These are phyloP conservation scores for Caenorhabditis brenneri DNA, from an alignment of 1,140 invertebrate species.

Conservation along the genomic window DNA sequence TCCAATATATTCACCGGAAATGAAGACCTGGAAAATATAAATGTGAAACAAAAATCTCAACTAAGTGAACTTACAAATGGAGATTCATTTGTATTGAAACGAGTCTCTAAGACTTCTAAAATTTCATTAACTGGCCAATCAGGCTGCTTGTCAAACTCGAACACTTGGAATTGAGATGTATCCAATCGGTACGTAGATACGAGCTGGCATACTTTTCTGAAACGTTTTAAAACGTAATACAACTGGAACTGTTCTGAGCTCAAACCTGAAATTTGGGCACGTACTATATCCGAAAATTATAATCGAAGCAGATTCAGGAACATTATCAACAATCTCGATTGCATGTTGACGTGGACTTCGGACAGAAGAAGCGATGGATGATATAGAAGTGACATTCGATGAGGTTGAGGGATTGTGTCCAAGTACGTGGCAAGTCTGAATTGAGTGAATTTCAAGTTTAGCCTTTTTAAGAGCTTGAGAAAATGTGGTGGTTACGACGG, in stretches of 20 bases:
- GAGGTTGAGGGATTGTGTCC: background rate
- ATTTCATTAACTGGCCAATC: slow-evolving; percentile 33
- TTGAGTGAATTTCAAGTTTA: no score
- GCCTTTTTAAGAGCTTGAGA: no score
- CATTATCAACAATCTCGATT: background rate
- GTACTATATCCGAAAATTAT: background rate
- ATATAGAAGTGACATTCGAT: background rate
- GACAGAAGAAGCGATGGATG: no score
- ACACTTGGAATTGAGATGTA: background rate
- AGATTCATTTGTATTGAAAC: background rate
- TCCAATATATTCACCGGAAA: slow-evolving; percentile 37
- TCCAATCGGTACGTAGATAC: background rate
- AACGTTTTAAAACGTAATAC: background rate
- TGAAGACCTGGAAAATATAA: slow-evolving; percentile 21
- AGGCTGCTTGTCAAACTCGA: slow-evolving; percentile 37
- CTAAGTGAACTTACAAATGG: slow-evolving; percentile 7
- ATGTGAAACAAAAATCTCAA: background rate
- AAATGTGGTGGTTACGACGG: no score
- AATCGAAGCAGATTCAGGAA: background rate
- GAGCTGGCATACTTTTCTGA: background rate
- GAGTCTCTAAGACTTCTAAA: background rate
- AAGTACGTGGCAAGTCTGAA: background rate
- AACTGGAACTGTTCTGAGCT: background rate
- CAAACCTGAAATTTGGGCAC: background rate
- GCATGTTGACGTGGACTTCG: background rate